Conservation (phyloP, 2,888 invertebrate species). For the Nemotelus pantherinus region DNA sequence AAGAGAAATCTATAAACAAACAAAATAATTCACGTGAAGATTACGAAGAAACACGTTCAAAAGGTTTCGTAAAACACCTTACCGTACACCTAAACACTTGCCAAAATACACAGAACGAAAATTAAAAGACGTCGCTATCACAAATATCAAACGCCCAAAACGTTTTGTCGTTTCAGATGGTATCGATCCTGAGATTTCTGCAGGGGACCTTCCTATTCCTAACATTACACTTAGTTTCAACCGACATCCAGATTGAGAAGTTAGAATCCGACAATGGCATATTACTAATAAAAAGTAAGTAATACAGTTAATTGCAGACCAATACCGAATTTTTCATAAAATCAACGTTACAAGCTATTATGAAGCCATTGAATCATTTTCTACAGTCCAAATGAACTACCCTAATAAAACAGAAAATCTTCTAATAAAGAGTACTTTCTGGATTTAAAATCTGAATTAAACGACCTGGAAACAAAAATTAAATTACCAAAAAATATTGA, state of each 20-base stretch:
- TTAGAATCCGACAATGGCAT: too few relatives aligned
- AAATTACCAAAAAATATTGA: constrained; percentile 6
- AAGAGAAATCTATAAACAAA: constrained; percentile 22
- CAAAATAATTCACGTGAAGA: constrained; percentile 4
- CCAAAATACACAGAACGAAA: constrained; percentile 6
- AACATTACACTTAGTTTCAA: too few relatives aligned
- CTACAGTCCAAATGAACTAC: too few relatives aligned
- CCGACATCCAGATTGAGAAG: too few relatives aligned
- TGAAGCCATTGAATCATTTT: too few relatives aligned
- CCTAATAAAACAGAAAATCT: neutral
- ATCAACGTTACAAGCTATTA: too few relatives aligned
- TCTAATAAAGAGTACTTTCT: neutral
- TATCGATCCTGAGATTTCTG: too few relatives aligned
- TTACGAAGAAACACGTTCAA: neutral
- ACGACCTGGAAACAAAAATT: constrained; percentile 1
- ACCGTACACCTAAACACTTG: constrained; percentile 7
- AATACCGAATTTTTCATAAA: too few relatives aligned
- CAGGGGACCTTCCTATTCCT: too few relatives aligned
- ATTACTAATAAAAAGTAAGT: too few relatives aligned
- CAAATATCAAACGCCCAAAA: constrained; percentile 16
- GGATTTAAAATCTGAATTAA: neutral
- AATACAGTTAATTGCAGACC: too few relatives aligned
- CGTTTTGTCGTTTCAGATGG: neutral
- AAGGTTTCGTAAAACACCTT: constrained; percentile 16
- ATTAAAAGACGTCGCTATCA: neutral